Base-by-base conservation (phyloP, 2,797 vertebrate species). In the Girardinus metallicus region DNA sequence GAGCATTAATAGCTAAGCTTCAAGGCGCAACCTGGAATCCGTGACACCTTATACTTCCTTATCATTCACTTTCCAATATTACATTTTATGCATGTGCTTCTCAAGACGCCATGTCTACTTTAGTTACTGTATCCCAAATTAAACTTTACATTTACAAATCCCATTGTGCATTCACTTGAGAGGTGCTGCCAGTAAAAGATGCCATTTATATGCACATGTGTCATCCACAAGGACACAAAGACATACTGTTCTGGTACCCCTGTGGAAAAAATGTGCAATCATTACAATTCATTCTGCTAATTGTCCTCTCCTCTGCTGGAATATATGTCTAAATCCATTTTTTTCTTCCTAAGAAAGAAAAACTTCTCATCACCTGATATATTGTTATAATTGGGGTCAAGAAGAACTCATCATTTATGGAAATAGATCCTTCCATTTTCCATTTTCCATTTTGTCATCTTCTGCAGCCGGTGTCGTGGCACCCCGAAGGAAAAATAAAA, bases 301-400 rank as follows among this genome's bases (percentile, higher is more conserved):
- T 85, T 80, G 79, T 86, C 57, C 46, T 78, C 26, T 44, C 29
- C 53, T 62, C 55, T 70, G 36, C 64, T 80, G 77, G 41, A 85
- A 57, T 44, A 47, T 51, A 83, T 41, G 13, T 86, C 60, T 29
- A n/a, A 80, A 72, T 82, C 44, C 76, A 47, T 5, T 62, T 80
- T 60, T 76, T 41, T 60, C 43, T 75, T 44, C n/a, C 18, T 29
- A 13, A 21, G 29, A 1, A 55, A 68, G 79, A 70, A 87, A 89
- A 87, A 87, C 89, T 79, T 36, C 83, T 87, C 80, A 89, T 90
- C 82, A 86, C 79, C 82, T 78, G 78, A 86, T 93, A 53, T n/a
- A 53, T 77, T 81, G 81, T 85, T 90, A 85, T 94, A 93, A 94
- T 93, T 93, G 90, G 87, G 91, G 90, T 93, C 91, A 91, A 93